Evolutionary conservation across 92 coral and sea anemone genomes (phyloP), one percentile per base, ranked within the genome.

Genomic region (Chrysogorgia sp.): DNA sequence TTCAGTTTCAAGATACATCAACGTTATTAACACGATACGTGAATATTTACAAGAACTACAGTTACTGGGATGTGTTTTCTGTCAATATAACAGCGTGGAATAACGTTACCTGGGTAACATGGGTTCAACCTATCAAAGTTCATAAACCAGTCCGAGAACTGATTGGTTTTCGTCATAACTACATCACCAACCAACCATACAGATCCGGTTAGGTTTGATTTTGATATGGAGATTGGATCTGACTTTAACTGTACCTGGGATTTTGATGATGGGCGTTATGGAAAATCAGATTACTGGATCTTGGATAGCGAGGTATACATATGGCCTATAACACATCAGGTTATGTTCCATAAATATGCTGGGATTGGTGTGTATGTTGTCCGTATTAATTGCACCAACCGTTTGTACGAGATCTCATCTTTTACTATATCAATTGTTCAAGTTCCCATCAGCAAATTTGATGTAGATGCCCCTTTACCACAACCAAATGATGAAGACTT

Each of bases 171-270:
- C 40, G 58, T 19, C 20, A 63, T 92, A 34, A 47, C 88, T 12
- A 60, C 88, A 24, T 33, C 40, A 35, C 79, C 83, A 9, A 47
- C 92, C 14, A 89, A 85, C 59, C 37, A 86, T 13, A 76, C 85
- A 3, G 48, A 77, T 31, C 87, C 93, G 10, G 90, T 83, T 9
- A 26, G 50, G 1, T 70, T 90, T 34, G 86, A 81, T 77, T 67
- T 92, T 68, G 78, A 60, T 57, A 82, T 82, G 40, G 63, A 68
- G 3, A 86, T 85, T 5, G 97, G 97, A 15, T 89, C 84, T 43
- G 97, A 92, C 37, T 92, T 85, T 67, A 77, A 58, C 30, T 92
- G 97, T 68, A 88, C 83, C 41, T 92, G 92, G 92, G 43, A 80
- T n/a, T 92, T 85, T 57, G 97, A 92, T 24, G 90, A 88, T 25